Evolutionary conservation across 2,113 vertebrate genomes (phyloP).

Genomic region (Pampusana beccarii): DNA sequence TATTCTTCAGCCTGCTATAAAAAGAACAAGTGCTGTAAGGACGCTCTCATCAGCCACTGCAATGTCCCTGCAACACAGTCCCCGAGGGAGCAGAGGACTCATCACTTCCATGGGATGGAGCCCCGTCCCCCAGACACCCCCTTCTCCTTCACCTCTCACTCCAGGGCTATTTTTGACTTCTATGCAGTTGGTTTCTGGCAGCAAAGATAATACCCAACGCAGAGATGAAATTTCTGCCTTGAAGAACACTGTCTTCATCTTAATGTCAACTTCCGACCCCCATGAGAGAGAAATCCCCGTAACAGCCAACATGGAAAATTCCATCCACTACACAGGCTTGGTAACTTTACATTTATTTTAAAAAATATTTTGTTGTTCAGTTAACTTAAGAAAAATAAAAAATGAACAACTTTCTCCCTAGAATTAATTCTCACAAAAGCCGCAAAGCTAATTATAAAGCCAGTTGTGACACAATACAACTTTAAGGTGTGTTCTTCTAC

Average conservation of each 20-base stretch:
- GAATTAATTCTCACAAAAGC: not conserved
- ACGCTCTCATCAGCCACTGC: accelerated
- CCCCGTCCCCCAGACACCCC: not conserved
- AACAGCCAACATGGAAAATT: not conserved
- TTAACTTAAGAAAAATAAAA: not conserved
- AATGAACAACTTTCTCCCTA: not conserved
- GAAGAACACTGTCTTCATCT: not conserved
- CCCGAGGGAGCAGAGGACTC: not conserved
- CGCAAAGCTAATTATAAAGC: not conserved
- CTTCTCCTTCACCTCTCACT: not conserved
- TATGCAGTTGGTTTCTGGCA: not conserved
- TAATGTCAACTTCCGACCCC: not conserved
- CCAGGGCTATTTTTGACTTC: not conserved
- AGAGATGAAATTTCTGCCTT: not conserved
- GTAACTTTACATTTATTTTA: not conserved
- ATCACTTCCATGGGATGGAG: not conserved
- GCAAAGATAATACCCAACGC: not conserved
- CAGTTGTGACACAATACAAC: accelerated
- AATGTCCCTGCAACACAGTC: not conserved
- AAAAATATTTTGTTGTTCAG: not conserved
- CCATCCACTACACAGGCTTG: not conserved
- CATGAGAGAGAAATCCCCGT: not conserved
- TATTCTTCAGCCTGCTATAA: constrained; percentile 46
- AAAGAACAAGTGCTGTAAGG: constrained; percentile 11
- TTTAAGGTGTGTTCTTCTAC: not conserved